Percentiles rank a stretch among this genome's conserved stretches.
Evolutionary conservation across 2,888 invertebrate genomes (phyloP).

Genomic region (Drosophila neutralis): DNA sequence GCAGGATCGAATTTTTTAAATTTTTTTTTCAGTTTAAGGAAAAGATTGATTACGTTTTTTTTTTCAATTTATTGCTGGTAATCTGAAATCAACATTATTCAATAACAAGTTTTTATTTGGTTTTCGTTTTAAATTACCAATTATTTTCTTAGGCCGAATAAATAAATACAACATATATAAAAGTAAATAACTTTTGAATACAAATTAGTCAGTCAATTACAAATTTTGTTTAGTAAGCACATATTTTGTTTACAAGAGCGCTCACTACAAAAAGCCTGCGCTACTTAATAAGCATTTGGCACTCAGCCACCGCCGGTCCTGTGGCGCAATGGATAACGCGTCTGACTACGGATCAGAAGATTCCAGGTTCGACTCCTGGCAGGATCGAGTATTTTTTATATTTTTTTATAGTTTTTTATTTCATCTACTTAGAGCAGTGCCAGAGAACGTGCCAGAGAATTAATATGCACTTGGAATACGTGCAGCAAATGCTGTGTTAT

Average conservation of each 20-base stretch:
- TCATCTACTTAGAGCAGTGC: background rate
- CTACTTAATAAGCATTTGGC: background rate
- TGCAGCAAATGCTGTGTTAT: slow-evolving; percentile 2
- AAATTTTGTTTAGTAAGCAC: background rate
- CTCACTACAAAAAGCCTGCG: no score
- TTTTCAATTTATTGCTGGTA: background rate
- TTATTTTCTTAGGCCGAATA: background rate
- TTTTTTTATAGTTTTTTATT: background rate
- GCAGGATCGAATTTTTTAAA: slow-evolving; percentile 76
- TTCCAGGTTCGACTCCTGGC: slow-evolving; percentile 82
- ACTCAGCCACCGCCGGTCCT: slow-evolving; percentile 27
- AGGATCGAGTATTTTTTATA: slow-evolving; percentile 47
- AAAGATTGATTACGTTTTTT: background rate
- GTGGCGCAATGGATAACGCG: slow-evolving; percentile 80
- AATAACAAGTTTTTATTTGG: background rate
- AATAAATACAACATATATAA: background rate
- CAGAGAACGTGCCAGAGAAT: background rate
- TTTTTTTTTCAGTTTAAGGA: no score
- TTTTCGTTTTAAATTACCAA: background rate
- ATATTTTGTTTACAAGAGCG: background rate
- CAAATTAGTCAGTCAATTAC: background rate
- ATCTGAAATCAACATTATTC: background rate
- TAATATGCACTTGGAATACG: slow-evolving; percentile 9
- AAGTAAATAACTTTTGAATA: background rate
- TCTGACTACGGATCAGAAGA: slow-evolving; percentile 85